Percentiles rank a stretch among this genome's conserved stretches.
Evolutionary conservation across 2,797 vertebrate species (phyloP).

Genomic region (Lagodon rhomboides): DNA sequence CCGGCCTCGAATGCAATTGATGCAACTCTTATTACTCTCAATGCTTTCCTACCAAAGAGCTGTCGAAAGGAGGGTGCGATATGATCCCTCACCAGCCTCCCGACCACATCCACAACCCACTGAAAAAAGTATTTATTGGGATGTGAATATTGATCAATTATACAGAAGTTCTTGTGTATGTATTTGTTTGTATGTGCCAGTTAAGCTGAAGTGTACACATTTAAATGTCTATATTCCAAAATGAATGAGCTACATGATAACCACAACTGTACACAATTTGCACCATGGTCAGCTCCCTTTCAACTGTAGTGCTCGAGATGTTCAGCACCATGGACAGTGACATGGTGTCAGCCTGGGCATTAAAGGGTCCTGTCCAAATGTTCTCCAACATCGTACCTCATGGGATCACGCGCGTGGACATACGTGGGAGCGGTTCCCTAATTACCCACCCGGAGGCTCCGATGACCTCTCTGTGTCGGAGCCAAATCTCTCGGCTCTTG

Average conservation of each 20-base stretch:
- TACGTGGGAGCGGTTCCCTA: background rate
- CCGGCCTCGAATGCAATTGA: too few species aligned
- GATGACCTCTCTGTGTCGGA: background rate
- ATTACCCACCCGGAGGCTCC: background rate
- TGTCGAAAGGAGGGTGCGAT: background rate
- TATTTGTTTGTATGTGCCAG: too few species aligned
- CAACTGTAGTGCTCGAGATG: background rate
- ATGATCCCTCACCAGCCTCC: background rate
- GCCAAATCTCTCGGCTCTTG: background rate
- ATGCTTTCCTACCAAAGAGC: too few species aligned
- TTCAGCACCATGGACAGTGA: conserved; percentile 4
- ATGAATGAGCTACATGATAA: too few species aligned
- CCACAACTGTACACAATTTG: background rate
- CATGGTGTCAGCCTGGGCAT: background rate
- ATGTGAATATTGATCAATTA: too few species aligned
- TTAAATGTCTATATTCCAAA: too few species aligned
- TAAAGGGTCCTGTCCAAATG: background rate
- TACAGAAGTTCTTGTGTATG: too few species aligned
- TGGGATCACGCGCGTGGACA: background rate
- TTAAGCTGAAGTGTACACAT: too few species aligned
- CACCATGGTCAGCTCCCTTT: background rate
- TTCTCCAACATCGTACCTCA: background rate
- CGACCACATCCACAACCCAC: too few species aligned
- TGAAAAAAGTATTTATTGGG: too few species aligned
- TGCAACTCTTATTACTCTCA: too few species aligned